phyloP scores from a whole-genome alignment of 2,797 vertebrate species.

The Sylvilagus floridanus region DNA sequence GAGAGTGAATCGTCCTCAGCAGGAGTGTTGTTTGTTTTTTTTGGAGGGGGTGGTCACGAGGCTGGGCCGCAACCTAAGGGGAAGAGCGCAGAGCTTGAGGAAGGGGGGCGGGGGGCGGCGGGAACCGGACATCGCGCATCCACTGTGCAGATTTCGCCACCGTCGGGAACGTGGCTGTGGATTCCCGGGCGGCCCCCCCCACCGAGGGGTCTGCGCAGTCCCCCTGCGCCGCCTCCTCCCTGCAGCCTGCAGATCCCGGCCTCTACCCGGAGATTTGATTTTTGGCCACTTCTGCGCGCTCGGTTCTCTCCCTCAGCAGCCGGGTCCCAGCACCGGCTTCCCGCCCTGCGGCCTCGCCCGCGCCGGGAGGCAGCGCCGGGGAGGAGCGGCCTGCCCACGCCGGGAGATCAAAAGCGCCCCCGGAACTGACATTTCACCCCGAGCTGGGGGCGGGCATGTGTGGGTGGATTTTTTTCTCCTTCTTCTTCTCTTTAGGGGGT shows the following conservation, averaged over 20 bases:
- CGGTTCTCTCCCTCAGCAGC: background rate
- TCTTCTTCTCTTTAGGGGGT: conserved; percentile 14
- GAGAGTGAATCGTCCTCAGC: conserved; percentile 71
- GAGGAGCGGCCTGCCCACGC: conserved; percentile 60
- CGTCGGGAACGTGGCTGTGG: conserved; percentile 73
- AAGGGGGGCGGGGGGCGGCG: conserved; percentile 11
- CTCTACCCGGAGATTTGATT: conserved; percentile 28
- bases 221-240: conserved; percentile 67
- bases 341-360: conserved; percentile 29
- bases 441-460: conserved; percentile 43
- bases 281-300: conserved; percentile 36
- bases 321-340: conserved; percentile 33
- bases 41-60: conserved; percentile 77
- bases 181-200: conserved; percentile 48
- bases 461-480: background rate
- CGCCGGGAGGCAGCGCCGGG: background rate
- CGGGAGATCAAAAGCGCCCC: conserved; percentile 67
- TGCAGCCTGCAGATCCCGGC: conserved; percentile 39
- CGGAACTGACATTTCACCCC: conserved; percentile 77
- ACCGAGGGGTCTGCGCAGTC: conserved; percentile 58
- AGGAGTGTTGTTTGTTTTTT: conserved; percentile 77
- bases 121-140: conserved; percentile 70
- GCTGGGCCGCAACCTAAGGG: conserved; percentile 66
- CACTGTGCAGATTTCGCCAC: conserved; percentile 74
- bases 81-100: conserved; percentile 66